phyloP scores from a whole-genome alignment of 2,113 vertebrate species.

The Prinia subflava region DNA sequence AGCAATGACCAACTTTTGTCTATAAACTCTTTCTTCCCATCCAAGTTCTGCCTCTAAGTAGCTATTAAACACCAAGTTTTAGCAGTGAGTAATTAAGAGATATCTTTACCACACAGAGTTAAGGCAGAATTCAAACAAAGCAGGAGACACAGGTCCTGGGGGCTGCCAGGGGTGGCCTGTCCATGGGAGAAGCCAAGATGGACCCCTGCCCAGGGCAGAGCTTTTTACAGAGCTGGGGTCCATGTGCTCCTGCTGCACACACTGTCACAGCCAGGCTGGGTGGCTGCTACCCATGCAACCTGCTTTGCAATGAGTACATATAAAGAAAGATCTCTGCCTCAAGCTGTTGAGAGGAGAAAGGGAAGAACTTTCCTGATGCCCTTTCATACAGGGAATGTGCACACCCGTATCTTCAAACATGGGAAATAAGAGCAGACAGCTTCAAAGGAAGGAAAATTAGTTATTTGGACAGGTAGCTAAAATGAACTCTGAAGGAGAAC shows the following conservation, averaged over 20 bases:
- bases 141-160: accelerated
- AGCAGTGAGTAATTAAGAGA: background rate
- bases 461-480: background rate
- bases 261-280: background rate
- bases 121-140: background rate
- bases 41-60: background rate
- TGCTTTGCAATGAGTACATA: background rate
- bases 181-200: background rate
- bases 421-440: background rate
- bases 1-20: background rate
- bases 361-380: background rate
- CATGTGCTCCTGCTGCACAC: background rate
- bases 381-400: background rate
- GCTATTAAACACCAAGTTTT: background rate
- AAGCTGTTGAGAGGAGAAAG: background rate
- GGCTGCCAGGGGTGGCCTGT: background rate
- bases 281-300: background rate
- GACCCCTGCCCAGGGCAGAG: background rate
- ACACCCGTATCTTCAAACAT: background rate
- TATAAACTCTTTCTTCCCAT: background rate
- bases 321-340: background rate
- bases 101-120: background rate
- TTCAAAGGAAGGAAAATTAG: background rate
- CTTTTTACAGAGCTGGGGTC: background rate
- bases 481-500: background rate